Percentiles rank a stretch among this genome's conserved stretches.
These are phyloP conservation scores for Tortrix viridana DNA, from an alignment of 2,888 invertebrate genomes.

Conservation along the genomic window DNA sequence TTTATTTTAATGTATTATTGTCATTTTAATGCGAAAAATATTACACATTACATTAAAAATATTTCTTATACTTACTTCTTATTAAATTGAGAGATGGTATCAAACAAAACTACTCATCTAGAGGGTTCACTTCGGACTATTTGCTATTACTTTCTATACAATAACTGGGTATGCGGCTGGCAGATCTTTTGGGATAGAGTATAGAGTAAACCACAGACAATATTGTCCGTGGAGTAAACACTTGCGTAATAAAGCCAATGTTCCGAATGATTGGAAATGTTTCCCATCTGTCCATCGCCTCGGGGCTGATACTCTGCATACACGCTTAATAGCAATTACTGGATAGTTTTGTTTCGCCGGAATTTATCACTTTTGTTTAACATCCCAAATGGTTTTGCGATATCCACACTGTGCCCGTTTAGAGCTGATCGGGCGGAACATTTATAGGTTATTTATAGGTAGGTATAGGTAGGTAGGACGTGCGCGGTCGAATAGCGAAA, in stretches of 20 bases:
- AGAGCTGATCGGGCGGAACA: no score
- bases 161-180: constrained; percentile 24
- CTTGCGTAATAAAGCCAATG: constrained; percentile 41
- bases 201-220: background rate
- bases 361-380: constrained; percentile 16
- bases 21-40: no score
- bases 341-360: constrained; percentile 3
- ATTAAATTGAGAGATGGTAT: no score
- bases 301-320: constrained; percentile 13
- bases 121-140: no score
- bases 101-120: no score
- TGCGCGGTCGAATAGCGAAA: no score
- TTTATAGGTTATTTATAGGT: no score
- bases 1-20: no score
- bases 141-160: background rate
- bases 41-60: no score
- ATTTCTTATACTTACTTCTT: no score
- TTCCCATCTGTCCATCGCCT: constrained; percentile 29
- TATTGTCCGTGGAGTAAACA: constrained; percentile 3
- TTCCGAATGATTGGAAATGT: constrained; percentile 41
- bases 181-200: constrained; percentile 24
- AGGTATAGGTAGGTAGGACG: no score
- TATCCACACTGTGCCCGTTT: background rate
- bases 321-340: constrained; percentile 9
- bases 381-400: constrained; percentile 1